A percentile compares a stretch with the other conserved stretches of the same genome.
These are phyloP conservation scores for Corythoichthys intestinalis DNA, from an alignment of 2,113 vertebrate species.

Conservation along the genomic window DNA sequence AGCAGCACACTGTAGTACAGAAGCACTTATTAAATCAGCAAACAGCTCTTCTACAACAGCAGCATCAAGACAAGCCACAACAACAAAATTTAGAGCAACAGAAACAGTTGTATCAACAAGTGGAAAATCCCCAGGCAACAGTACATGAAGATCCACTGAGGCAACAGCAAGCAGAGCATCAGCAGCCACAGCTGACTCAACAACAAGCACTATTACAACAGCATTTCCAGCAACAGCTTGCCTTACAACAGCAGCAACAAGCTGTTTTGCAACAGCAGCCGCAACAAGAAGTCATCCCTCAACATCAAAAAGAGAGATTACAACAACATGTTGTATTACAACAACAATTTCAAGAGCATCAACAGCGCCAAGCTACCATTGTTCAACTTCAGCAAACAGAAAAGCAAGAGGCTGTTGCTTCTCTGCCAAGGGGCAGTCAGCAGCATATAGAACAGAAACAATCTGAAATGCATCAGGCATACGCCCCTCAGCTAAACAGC, in stretches of 20 bases:
- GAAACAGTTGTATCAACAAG: conserved; percentile 49
- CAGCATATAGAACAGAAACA: conserved; percentile 54
- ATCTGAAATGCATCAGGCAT: conserved; percentile 39
- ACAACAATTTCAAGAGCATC: conserved; percentile 58
- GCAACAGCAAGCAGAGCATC: conserved; percentile 43
- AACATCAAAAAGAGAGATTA: conserved; percentile 50
- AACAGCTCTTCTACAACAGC: conserved; percentile 39
- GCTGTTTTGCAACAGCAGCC: conserved; percentile 58
- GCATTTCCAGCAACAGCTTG: conserved; percentile 53
- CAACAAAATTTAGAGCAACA: conserved; percentile 41
- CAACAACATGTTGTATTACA: conserved; percentile 55
- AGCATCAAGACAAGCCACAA: conserved; percentile 30
- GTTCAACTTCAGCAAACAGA: conserved; percentile 53
- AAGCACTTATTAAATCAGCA: conserved; percentile 49
- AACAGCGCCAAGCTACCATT: conserved; percentile 48
- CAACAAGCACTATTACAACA: conserved; percentile 50
- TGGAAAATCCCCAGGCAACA: conserved; percentile 48
- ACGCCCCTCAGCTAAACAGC: conserved; percentile 32
- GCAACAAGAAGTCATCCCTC: conserved; percentile 57
- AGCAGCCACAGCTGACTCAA: conserved; percentile 56
- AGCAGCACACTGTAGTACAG: conserved; percentile 46
- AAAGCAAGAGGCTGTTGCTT: conserved; percentile 33
- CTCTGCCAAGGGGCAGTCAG: conserved; percentile 46
- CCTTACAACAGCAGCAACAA: conserved; percentile 59
- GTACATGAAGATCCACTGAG: conserved; percentile 55